Percentiles rank a stretch among this genome's conserved stretches.
phyloP scores from a whole-genome alignment of 2,797 vertebrate species.

The Rhinatrema bivittatum region DNA sequence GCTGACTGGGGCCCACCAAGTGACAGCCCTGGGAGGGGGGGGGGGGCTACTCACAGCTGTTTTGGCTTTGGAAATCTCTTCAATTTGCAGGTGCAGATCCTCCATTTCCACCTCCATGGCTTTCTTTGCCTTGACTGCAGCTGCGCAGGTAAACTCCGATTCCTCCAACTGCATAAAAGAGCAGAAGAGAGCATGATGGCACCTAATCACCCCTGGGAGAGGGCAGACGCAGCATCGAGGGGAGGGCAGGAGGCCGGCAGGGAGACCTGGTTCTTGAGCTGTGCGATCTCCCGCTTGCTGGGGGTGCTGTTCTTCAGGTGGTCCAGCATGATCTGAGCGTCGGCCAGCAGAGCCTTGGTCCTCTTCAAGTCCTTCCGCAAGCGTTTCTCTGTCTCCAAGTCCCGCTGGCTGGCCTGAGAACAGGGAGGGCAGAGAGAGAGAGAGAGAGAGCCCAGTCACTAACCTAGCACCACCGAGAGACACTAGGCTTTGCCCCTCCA shows the following conservation, averaged over 20 bases:
- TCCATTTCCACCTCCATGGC: constrained; percentile 96
- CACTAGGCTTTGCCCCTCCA: too few species aligned
- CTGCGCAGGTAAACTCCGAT: constrained; percentile 89
- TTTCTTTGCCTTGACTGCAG: constrained; percentile 88
- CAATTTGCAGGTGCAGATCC: constrained; percentile 92
- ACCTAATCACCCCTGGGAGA: fast-evolving
- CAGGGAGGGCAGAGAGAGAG: background rate
- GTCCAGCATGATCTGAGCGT: constrained; percentile 95
- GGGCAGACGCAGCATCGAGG: too few species aligned
- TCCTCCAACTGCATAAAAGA: constrained; percentile 80
- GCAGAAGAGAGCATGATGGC: background rate
- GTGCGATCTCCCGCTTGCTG: constrained; percentile 93
- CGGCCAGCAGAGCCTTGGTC: constrained; percentile 86
- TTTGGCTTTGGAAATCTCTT: constrained; percentile 88
- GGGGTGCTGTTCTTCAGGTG: constrained; percentile 95
- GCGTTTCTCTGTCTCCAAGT: constrained; percentile 85
- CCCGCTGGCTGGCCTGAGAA: constrained; percentile 74
- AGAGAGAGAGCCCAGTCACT: too few species aligned
- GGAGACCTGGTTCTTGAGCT: constrained; percentile 92
- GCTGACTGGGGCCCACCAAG: too few species aligned
- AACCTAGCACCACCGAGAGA: too few species aligned
- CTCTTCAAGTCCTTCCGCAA: constrained; percentile 91
- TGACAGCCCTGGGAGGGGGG: too few species aligned
- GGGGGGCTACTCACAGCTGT: constrained; percentile 62
- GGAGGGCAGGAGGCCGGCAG: background rate